These are phyloP conservation scores for Rhagoletis zephyria DNA, from an alignment of 1,140 invertebrate genomes.

Conservation along the genomic window DNA sequence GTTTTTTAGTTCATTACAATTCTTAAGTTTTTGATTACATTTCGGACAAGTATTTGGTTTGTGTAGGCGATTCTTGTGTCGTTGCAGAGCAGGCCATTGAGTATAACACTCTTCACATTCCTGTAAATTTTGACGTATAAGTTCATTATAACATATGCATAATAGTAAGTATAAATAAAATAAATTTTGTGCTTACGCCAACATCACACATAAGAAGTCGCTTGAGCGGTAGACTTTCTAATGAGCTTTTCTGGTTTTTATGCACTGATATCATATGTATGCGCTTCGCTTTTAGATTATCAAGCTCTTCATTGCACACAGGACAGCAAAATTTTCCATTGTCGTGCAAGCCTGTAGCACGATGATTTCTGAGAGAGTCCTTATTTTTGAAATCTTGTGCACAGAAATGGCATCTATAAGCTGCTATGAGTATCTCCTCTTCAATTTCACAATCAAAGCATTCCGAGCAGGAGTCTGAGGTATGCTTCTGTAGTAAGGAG, in stretches of 20 bases:
- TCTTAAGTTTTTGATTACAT: constrained; percentile 50
- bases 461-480: neutral
- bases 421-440: constrained; percentile 60
- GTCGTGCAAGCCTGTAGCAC: constrained; percentile 61
- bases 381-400: constrained; percentile 63
- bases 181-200: constrained; percentile 55
- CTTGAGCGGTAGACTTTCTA: constrained; percentile 60
- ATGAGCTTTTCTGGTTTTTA: constrained; percentile 59
- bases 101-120: constrained; percentile 63
- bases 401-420: constrained; percentile 67
- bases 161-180: neutral
- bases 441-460: constrained; percentile 53
- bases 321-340: constrained; percentile 62
- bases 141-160: neutral
- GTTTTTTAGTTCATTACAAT: neutral
- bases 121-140: constrained; percentile 55
- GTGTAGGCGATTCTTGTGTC: constrained; percentile 59
- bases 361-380: constrained; percentile 61
- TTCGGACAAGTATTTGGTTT: constrained; percentile 10
- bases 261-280: constrained; percentile 59
- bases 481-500: neutral
- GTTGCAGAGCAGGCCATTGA: constrained; percentile 66
- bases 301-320: constrained; percentile 63
- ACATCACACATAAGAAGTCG: constrained; percentile 66
- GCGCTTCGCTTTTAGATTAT: constrained; percentile 64